Base-by-base conservation (phyloP, 2,888 invertebrate genomes). In the Orchestes rusci region DNA sequence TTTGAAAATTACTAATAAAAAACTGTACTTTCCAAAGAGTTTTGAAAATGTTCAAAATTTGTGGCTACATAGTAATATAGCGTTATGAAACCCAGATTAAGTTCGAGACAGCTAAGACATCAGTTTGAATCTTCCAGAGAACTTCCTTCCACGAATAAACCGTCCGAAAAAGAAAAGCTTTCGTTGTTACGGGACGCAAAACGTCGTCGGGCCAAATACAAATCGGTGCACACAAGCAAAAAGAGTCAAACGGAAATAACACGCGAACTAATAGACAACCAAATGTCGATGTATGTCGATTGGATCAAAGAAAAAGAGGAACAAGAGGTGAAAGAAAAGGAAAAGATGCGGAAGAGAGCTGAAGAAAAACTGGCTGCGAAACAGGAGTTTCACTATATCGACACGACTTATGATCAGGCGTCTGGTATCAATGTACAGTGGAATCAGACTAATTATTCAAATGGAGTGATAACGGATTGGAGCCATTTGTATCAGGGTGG, bases 261-360 rank as follows among this genome's bases (percentile, higher is more conserved):
- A 29, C 66, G 75, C 2, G 77, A 75, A 55, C 72, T 80, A 28
- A 78, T 80, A 52, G 68, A 63, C 60, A 76, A 73, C 56, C 83
- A 70, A 56, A 70, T 69, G 69, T 64, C 64, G 19, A 45, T 61
- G 30, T 68, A 64, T 39, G 53, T 50, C 29, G 64, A 66, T 16
- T 66, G 61, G 62, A 43, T 64, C 10, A 38, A 41, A 29, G 34
- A 33, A n/a, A 50, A 47, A 20, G 34, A 39, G 17, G 42, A 44
- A 13, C 32, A 43, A 32, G 43, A 49, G 34, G 28, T 13, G 20
- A 23, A 15, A 19, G 45, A 45, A 7, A 49, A 42, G 23, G 49
- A 49, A 32, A 41, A 31, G 29, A 34, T 39, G 2, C 27, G 39
- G 39, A 38, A 29, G 8, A 16, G 38, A 4, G 28, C 38, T 17